Percentiles rank a stretch among this genome's conserved stretches.
These are phyloP conservation scores for Apis laboriosa DNA, from an alignment of 1,140 invertebrate genomes.

Conservation along the genomic window DNA sequence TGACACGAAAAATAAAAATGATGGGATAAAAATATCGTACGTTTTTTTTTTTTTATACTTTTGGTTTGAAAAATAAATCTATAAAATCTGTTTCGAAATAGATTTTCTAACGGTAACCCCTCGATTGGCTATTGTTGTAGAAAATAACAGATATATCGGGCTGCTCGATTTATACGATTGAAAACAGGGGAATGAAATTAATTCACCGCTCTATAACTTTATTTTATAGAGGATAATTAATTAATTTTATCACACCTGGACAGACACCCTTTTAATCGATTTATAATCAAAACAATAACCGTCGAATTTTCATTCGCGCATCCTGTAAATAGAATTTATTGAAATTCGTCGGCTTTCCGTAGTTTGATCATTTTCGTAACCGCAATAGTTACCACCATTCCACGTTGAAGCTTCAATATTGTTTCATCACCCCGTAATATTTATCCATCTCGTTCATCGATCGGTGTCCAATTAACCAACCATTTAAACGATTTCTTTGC, in stretches of 20 bases:
- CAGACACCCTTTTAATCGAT: conserved; percentile 20
- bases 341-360: conserved; percentile 7
- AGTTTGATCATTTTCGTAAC: conserved; percentile 17
- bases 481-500: background rate
- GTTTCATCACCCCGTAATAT: background rate
- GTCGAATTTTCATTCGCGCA: background rate
- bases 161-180: background rate
- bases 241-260: background rate
- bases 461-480: background rate
- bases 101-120: background rate
- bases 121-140: background rate
- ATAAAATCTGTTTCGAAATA: too few species aligned
- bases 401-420: conserved; percentile 8
- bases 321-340: conserved; percentile 23
- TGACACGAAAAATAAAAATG: background rate
- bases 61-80: background rate
- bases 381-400: background rate
- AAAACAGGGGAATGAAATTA: background rate
- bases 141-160: background rate
- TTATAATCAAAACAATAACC: conserved; percentile 29
- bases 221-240: background rate
- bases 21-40: too few species aligned
- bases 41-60: background rate
- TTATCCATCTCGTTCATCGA: background rate
- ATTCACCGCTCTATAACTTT: background rate